Evolutionary conservation across 2,888 invertebrate species (phyloP), one percentile per base, ranked within the genome.

Genomic region (Erebia aethiops): DNA sequence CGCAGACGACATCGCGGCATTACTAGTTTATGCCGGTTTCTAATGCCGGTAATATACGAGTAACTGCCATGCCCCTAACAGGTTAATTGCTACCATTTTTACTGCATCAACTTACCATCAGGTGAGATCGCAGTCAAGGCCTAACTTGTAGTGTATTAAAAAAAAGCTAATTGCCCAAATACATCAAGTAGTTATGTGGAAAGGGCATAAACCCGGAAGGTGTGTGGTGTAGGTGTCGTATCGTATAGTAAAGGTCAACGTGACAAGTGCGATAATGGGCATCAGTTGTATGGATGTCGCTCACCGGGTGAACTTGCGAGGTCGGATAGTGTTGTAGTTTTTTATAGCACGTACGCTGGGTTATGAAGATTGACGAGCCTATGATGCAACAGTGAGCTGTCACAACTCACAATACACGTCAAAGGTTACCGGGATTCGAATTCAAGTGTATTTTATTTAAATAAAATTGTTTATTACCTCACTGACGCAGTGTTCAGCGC

Each of bases 201-300:
- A 56, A 46, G 60, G 11, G 67, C 18, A 60, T 41, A 61, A 65
- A 75, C 78, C 77, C 77, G 79, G 79, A 78, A 78, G 76, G 63
- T 71, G 66, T 61, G 63, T 10, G 18, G 11, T n/a, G 35, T 35
- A 60, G n/a, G 41, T n/a, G 8, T 18, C 43, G 56, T 13, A 21
- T 54, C 18, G 21, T 26, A 57, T 57, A 57, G 63, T 61, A 67
- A 71, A 76, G 76, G 74, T 74, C 68, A 66, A 70, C 60, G 69
- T 62, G 76, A 51, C 52, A 66, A 67, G 49, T 66, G 41, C 70
- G 67, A 49, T 62, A 62, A 49, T 62, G 46, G 46, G 11, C 61
- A 62, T 49, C 61, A 43, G 74, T 70, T 75, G 74, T 26, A 65
- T 64, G 62, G 61, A 52, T 52, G 51, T 57, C 69, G 70, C 57